Evolutionary conservation across 2,888 invertebrate genomes (phyloP).

Genomic region (Epinotia nisella): DNA sequence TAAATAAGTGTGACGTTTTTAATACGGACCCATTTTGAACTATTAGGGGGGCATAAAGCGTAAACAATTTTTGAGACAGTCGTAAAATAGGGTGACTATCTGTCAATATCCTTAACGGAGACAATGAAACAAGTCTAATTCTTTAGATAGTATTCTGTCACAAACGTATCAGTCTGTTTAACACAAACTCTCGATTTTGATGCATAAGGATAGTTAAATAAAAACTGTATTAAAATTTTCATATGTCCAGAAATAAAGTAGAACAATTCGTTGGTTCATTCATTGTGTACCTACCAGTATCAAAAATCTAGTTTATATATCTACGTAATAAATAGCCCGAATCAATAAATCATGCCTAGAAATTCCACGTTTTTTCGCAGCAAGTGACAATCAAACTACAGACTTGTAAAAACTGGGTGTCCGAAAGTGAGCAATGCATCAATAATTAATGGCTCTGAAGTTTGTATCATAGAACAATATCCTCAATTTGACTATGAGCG

Average conservation of each 20-base stretch:
- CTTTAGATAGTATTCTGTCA: too few relatives aligned
- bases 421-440: neutral
- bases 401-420: neutral
- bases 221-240: too few relatives aligned
- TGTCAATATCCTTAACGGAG: neutral
- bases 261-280: too few relatives aligned
- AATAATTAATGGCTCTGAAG: neutral
- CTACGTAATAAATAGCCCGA: neutral
- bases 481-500: neutral
- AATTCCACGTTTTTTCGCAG: neutral
- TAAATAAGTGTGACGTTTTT: slow-evolving; percentile 77
- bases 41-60: slow-evolving; percentile 74
- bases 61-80: slow-evolving; percentile 61
- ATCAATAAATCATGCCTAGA: slow-evolving; percentile 4
- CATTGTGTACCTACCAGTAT: neutral
- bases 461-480: neutral
- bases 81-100: slow-evolving; percentile 62
- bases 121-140: too few relatives aligned
- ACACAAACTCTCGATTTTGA: too few relatives aligned
- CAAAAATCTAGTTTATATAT: neutral
- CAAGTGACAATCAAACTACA: neutral
- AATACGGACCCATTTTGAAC: slow-evolving; percentile 77
- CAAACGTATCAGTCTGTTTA: too few relatives aligned
- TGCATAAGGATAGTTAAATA: too few relatives aligned
- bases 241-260: too few relatives aligned